Percentiles rank a stretch among this genome's conserved stretches.
Conservation (phyloP, 2,888 invertebrate genomes). For the Melanotus villosus region DNA sequence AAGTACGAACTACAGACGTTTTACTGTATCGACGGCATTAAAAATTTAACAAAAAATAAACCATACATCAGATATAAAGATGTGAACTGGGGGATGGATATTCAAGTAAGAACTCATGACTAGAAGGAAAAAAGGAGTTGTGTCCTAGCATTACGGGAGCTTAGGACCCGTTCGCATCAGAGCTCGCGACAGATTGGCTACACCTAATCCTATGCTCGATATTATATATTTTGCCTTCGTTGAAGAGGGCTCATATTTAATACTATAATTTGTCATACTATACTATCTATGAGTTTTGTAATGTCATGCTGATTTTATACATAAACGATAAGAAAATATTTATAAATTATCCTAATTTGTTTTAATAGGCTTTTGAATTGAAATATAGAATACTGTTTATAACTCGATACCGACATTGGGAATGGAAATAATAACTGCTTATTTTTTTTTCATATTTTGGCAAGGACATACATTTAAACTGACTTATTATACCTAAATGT, state of each 20-base stretch:
- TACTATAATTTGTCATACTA: neutral
- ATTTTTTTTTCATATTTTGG: no score
- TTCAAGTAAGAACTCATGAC: slow-evolving; percentile 42
- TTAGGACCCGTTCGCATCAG: slow-evolving; percentile 62
- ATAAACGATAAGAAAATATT: no score
- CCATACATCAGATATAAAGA: slow-evolving; percentile 48
- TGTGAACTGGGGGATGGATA: slow-evolving; percentile 43
- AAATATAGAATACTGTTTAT: no score
- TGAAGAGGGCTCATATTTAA: slow-evolving; percentile 33
- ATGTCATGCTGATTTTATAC: neutral
- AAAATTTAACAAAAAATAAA: slow-evolving; percentile 51
- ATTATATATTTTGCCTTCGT: slow-evolving; percentile 60
- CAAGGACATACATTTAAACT: no score
- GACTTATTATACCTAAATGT: no score
- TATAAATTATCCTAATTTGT: no score
- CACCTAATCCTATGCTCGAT: slow-evolving; percentile 66
- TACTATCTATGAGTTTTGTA: neutral
- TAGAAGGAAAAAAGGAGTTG: slow-evolving; percentile 52
- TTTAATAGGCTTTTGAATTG: no score
- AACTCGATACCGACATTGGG: no score
- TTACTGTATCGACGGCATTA: slow-evolving; percentile 44
- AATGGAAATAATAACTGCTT: no score
- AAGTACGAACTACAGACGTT: slow-evolving; percentile 7
- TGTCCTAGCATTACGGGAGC: slow-evolving; percentile 60
- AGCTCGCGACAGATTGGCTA: slow-evolving; percentile 67